A percentile compares a stretch with the other conserved stretches of the same genome.
Evolutionary conservation across 2,888 invertebrate species (phyloP).

Genomic region (Drosophila longiperda): DNA sequence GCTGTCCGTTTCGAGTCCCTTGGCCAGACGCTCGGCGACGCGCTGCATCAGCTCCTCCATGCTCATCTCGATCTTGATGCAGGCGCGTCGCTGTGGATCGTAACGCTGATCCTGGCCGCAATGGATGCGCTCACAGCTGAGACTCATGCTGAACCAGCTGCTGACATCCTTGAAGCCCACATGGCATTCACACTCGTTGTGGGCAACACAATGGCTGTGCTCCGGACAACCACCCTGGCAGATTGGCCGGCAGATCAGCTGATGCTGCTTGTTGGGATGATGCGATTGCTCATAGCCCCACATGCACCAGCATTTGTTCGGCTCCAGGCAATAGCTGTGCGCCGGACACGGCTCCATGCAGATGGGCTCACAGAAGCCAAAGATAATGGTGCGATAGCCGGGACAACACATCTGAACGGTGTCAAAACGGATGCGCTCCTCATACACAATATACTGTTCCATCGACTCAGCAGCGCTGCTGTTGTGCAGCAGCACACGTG

Average conservation of each 20-base stretch:
- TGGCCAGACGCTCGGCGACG: slow-evolving; percentile 72
- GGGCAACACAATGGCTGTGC: slow-evolving; percentile 79
- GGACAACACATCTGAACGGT: slow-evolving; percentile 75
- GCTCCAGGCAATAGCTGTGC: slow-evolving; percentile 73
- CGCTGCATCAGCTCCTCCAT: slow-evolving; percentile 82
- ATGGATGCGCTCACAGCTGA: slow-evolving; percentile 77
- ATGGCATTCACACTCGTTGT: slow-evolving; percentile 81
- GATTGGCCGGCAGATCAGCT: slow-evolving; percentile 78
- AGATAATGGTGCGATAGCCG: slow-evolving; percentile 77
- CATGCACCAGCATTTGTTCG: slow-evolving; percentile 79
- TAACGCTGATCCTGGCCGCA: slow-evolving; percentile 79
- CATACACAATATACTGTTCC: slow-evolving; percentile 70
- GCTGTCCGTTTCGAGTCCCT: slow-evolving; percentile 53
- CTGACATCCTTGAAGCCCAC: slow-evolving; percentile 83
- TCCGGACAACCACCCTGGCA: slow-evolving; percentile 80
- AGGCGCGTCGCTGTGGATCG: slow-evolving; percentile 63
- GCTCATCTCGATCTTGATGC: slow-evolving; percentile 79
- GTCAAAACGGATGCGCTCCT: slow-evolving; percentile 80
- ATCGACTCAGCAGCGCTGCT: slow-evolving; percentile 9
- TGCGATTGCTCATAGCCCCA: slow-evolving; percentile 81
- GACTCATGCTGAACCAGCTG: slow-evolving; percentile 66
- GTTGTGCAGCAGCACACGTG: slow-evolving; percentile 30
- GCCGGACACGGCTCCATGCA: slow-evolving; percentile 83
- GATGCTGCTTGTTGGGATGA: slow-evolving; percentile 67
- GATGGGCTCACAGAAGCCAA: slow-evolving; percentile 83